These are phyloP conservation scores for Aphelinus certus DNA, from an alignment of 1,140 invertebrate species.

Conservation along the genomic window DNA sequence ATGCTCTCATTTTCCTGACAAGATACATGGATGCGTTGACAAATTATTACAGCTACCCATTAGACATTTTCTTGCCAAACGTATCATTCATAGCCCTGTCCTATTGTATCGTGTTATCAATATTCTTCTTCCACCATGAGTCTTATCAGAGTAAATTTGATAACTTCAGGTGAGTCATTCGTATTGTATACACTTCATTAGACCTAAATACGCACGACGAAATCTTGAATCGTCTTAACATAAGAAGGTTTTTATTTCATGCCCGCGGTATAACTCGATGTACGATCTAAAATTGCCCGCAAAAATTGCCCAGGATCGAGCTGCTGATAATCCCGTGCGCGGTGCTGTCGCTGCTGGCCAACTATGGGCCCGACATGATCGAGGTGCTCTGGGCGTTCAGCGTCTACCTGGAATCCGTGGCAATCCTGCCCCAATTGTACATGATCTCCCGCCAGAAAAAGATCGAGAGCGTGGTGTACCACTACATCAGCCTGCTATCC, in stretches of 20 bases:
- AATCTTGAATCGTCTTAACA: neutral
- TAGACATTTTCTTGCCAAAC: slow-evolving; percentile 85
- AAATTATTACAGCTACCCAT: slow-evolving; percentile 88
- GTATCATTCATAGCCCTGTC: slow-evolving; percentile 82
- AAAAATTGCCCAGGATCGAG: slow-evolving; percentile 73
- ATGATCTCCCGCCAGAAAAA: slow-evolving; percentile 1
- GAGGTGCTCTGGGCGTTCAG: slow-evolving; percentile 34
- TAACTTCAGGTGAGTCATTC: slow-evolving; percentile 20
- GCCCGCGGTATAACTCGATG: no score
- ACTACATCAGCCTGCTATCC: slow-evolving; percentile 17
- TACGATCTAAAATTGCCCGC: no score
- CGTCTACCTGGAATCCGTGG: slow-evolving; percentile 26
- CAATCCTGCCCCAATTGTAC: slow-evolving; percentile 29
- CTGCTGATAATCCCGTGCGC: slow-evolving; percentile 88
- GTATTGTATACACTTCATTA: neutral
- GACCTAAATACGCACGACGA: neutral
- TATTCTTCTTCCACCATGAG: slow-evolving; percentile 24
- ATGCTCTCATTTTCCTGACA: slow-evolving; percentile 93
- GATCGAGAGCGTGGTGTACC: slow-evolving; percentile 19
- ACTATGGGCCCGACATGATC: slow-evolving; percentile 89
- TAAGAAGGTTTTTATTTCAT: no score
- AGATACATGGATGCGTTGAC: slow-evolving; percentile 97
- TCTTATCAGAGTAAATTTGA: slow-evolving; percentile 32
- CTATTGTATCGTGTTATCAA: slow-evolving; percentile 27
- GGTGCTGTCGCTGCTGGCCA: slow-evolving; percentile 87